phyloP scores from a whole-genome alignment of 1,140 invertebrate species.

The Thalassaphorura encarpata region DNA sequence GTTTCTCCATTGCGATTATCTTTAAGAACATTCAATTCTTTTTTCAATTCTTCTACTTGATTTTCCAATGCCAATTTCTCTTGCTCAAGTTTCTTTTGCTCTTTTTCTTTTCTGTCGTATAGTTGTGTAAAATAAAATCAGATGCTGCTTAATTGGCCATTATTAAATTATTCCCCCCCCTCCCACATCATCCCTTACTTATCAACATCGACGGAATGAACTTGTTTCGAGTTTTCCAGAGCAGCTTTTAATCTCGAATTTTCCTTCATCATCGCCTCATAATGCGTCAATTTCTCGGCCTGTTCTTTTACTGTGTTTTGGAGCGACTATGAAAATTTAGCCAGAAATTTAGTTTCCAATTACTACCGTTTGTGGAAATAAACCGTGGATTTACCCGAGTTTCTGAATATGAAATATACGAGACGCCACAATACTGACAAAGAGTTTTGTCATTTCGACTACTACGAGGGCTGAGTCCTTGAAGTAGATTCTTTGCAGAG shows the following conservation, averaged over 20 bases:
- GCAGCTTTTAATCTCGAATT: constrained; percentile 1
- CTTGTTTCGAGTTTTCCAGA: not conserved
- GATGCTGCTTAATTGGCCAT: no score
- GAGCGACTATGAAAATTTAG: not conserved
- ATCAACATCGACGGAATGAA: constrained; percentile 1
- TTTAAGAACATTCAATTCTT: not conserved
- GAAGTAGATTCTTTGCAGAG: no score
- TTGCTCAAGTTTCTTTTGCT: not conserved
- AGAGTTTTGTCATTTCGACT: constrained; percentile 5
- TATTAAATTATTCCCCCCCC: not conserved
- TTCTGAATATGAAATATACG: constrained; percentile 6
- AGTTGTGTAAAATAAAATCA: no score
- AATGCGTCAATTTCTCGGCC: not conserved
- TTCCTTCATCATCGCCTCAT: constrained; percentile 4
- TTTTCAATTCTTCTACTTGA: not conserved
- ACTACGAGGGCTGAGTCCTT: no score
- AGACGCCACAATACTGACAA: constrained; percentile 15
- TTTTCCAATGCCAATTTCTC: not conserved
- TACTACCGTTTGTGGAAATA: not conserved
- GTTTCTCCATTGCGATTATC: no score
- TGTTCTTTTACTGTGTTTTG: constrained; percentile 9
- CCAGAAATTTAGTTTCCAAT: not conserved
- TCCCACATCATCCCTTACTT: constrained; percentile 3
- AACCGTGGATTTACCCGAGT: not conserved
- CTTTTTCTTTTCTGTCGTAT: constrained; percentile 7